Percentiles rank a stretch among this genome's conserved stretches.
Conservation (phyloP, 2,888 invertebrate species). For the Brenthis hecate region DNA sequence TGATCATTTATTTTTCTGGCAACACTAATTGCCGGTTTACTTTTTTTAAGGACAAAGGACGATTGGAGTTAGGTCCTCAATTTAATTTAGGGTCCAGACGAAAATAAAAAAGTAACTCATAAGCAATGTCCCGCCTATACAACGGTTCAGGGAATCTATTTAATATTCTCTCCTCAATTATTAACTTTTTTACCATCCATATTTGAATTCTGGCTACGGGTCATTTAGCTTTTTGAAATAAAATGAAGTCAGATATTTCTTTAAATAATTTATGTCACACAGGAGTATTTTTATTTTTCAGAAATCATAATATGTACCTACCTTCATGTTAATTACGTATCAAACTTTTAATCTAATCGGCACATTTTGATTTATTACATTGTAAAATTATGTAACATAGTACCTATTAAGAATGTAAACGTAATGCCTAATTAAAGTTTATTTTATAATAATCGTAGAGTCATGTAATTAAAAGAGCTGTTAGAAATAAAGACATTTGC, state of each 20-base stretch:
- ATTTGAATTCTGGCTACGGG: constrained; percentile 55
- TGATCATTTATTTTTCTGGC: constrained; percentile 18
- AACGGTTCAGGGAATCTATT: constrained; percentile 58
- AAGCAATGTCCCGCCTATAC: constrained; percentile 70
- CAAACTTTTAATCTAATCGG: no score
- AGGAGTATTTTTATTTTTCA: no score
- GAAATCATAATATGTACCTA: no score
- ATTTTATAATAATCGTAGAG: no score
- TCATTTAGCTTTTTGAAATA: constrained; percentile 25
- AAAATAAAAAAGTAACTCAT: constrained; percentile 65
- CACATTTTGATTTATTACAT: no score
- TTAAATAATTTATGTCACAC: no score
- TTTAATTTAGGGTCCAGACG: constrained; percentile 75
- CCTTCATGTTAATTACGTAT: no score
- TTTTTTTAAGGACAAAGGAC: constrained; percentile 37
- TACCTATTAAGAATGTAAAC: no score
- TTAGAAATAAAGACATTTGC: constrained; percentile 29
- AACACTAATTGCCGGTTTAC: constrained; percentile 28
- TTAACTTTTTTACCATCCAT: constrained; percentile 59
- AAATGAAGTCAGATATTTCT: constrained; percentile 22
- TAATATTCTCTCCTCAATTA: constrained; percentile 60
- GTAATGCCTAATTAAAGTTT: neutral
- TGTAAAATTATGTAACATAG: no score
- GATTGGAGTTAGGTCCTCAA: constrained; percentile 51
- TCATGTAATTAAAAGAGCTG: neutral